These are phyloP conservation scores for Chamaea fasciata DNA, from an alignment of 2,113 vertebrate species.

Conservation along the genomic window DNA sequence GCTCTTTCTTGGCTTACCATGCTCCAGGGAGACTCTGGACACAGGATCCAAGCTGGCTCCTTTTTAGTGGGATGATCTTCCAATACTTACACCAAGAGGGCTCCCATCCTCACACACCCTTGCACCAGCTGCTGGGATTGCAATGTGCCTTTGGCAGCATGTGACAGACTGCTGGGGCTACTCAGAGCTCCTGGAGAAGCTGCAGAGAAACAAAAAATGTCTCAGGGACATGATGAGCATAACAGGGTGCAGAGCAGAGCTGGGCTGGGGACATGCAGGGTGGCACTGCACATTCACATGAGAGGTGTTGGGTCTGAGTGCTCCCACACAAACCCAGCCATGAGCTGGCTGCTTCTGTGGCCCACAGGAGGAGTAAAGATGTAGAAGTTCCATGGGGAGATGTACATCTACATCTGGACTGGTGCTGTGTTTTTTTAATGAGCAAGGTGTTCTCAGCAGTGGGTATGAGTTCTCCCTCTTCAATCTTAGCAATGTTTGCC, in stretches of 20 bases:
- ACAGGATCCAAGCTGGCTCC: background rate
- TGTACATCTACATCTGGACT: background rate
- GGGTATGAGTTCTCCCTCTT: background rate
- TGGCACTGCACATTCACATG: background rate
- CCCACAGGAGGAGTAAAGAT: background rate
- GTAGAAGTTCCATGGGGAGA: background rate
- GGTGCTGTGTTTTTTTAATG: background rate
- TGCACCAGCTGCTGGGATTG: background rate
- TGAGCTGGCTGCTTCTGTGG: background rate
- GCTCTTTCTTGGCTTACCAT: background rate
- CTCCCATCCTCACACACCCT: background rate
- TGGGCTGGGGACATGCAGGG: rapidly evolving
- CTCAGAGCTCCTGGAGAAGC: background rate
- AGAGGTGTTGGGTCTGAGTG: background rate
- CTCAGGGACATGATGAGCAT: rapidly evolving
- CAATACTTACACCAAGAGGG: background rate
- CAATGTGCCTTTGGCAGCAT: rapidly evolving
- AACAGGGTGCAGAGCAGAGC: background rate
- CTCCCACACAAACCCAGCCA: background rate
- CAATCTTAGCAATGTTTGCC: background rate
- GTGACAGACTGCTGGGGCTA: background rate
- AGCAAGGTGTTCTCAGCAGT: background rate
- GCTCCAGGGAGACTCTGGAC: background rate
- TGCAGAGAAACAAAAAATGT: background rate
- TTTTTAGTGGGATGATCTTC: background rate